phyloP scores from a whole-genome alignment of 1,140 invertebrate genomes.

The Brachionus asplanchnoidis region DNA sequence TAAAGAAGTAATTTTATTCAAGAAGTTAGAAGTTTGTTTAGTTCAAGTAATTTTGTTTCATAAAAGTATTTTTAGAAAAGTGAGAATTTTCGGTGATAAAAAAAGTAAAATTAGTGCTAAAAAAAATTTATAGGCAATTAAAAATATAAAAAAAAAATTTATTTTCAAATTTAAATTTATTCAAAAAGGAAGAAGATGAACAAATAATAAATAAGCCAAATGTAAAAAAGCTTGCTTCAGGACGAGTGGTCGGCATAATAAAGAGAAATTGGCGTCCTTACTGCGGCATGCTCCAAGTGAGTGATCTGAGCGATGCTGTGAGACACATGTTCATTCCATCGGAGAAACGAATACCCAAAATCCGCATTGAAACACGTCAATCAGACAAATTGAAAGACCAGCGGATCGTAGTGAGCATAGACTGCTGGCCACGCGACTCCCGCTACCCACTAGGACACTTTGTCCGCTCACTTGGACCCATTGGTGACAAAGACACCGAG shows the following conservation, averaged over 20 bases:
- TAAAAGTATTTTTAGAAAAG: too few relatives aligned
- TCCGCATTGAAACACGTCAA: conserved; percentile 42
- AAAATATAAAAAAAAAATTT: too few relatives aligned
- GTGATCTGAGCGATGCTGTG: not conserved
- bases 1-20: too few relatives aligned
- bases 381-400: conserved; percentile 26
- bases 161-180: not conserved
- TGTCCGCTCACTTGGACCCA: conserved; percentile 56
- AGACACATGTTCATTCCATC: conserved; percentile 35
- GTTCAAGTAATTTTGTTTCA: too few relatives aligned
- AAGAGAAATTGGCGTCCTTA: conserved; percentile 81
- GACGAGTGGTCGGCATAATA: conserved; percentile 86
- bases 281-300: conserved; percentile 41
- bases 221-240: conserved; percentile 65
- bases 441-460: conserved; percentile 54
- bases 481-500: conserved; percentile 76
- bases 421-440: conserved; percentile 40
- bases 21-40: too few relatives aligned
- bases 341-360: conserved; percentile 30
- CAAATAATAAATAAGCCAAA: conserved; percentile 10
- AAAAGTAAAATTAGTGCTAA: too few relatives aligned
- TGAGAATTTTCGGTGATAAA: too few relatives aligned
- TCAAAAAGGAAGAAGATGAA: conserved; percentile 35
- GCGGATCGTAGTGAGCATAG: conserved; percentile 34
- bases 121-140: too few relatives aligned